phyloP scores from a whole-genome alignment of 23 tunicate species.

The Corella eumyota region DNA sequence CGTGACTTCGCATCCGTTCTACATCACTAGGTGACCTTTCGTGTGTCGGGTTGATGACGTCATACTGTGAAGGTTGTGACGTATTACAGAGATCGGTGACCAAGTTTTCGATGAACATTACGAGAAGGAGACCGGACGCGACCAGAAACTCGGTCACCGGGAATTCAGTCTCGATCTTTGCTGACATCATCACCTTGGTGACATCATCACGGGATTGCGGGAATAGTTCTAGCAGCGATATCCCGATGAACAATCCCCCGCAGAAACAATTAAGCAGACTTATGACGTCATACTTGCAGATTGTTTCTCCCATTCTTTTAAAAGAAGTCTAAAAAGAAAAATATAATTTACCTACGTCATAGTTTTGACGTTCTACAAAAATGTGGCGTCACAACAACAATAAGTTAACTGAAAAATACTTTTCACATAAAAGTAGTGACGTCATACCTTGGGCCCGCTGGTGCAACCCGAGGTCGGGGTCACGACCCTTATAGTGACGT shows the following conservation, averaged over 20 bases:
- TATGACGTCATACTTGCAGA: slow-evolving; percentile 29
- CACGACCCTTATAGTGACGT: background rate
- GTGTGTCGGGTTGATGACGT: background rate
- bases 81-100: slow-evolving; percentile 19
- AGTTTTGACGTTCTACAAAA: too few species aligned
- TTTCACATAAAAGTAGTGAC: too few species aligned
- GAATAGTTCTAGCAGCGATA: slow-evolving; percentile 56
- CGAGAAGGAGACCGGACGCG: slow-evolving; percentile 42
- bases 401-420: too few species aligned
- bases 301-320: too few species aligned
- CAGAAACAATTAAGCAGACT: slow-evolving; percentile 70
- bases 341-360: too few species aligned
- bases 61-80: background rate
- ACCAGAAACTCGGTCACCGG: slow-evolving; percentile 68
- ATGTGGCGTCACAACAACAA: too few species aligned
- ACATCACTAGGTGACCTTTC: background rate
- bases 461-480: background rate
- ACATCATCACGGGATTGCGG: slow-evolving; percentile 46
- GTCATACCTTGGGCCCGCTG: background rate
- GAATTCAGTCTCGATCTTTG: slow-evolving; percentile 11
- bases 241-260: slow-evolving; percentile 78
- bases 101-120: slow-evolving; percentile 58
- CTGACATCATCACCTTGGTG: slow-evolving; percentile 7
- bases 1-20: slow-evolving; percentile 1
- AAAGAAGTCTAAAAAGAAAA: too few species aligned